A percentile compares a stretch with the other conserved stretches of the same genome.
Evolutionary conservation across 2,797 vertebrate species (phyloP).

Genomic region (Sebastes ruberrimus): DNA sequence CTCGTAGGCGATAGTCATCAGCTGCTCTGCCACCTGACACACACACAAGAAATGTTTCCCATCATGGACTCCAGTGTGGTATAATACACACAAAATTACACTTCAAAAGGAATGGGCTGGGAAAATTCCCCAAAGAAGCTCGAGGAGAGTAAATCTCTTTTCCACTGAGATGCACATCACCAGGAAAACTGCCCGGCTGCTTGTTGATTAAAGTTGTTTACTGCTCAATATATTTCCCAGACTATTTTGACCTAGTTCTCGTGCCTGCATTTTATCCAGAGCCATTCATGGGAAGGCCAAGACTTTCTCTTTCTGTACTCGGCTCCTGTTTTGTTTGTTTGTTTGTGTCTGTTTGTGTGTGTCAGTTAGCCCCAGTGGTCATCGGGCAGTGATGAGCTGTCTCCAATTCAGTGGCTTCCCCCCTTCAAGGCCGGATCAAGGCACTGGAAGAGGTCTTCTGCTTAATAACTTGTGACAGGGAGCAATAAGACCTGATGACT

Average conservation of each 20-base stretch:
- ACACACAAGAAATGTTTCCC: slow-evolving; percentile 10
- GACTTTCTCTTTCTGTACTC: slow-evolving; percentile 2
- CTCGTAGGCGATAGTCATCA: slow-evolving; percentile 96
- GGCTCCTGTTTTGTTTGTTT: slow-evolving; percentile 7
- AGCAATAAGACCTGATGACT: slow-evolving; percentile 26
- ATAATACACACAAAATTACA: slow-evolving; percentile 1
- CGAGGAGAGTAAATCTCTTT: slow-evolving; percentile 19
- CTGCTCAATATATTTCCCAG: slow-evolving; percentile 31
- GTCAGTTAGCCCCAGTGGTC: slow-evolving; percentile 17
- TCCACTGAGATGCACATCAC: slow-evolving; percentile 13
- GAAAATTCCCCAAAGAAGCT: slow-evolving; percentile 28
- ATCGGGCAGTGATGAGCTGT: slow-evolving; percentile 27
- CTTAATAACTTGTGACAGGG: slow-evolving; percentile 33
- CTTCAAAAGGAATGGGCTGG: not conserved
- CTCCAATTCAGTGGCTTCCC: not conserved
- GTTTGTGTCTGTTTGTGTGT: slow-evolving; percentile 16
- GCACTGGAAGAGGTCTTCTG: not conserved
- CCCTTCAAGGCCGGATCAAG: slow-evolving; percentile 6
- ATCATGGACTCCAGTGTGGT: not conserved
- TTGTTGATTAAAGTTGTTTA: slow-evolving; percentile 61
- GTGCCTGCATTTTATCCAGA: slow-evolving; percentile 28
- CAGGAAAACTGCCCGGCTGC: slow-evolving; percentile 27
- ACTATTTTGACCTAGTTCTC: slow-evolving; percentile 56
- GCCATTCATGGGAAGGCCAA: not conserved
- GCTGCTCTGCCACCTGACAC: slow-evolving; percentile 90